Evolutionary conservation across 2,888 invertebrate genomes (phyloP).

Genomic region (Trichopria drosophilae): DNA sequence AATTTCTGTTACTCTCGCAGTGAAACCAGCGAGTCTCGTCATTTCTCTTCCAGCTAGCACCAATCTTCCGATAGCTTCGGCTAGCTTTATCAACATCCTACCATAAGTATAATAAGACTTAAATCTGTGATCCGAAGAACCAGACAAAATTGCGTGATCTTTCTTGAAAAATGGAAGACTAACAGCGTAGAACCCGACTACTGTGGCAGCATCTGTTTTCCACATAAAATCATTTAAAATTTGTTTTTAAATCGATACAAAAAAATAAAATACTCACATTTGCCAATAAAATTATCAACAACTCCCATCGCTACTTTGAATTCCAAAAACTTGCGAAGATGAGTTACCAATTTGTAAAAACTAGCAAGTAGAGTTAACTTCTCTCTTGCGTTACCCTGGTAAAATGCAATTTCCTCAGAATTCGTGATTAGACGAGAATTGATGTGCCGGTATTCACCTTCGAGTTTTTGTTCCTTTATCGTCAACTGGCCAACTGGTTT

Average conservation of each 20-base stretch:
- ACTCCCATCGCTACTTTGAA: constrained; percentile 89
- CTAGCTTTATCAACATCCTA: constrained; percentile 92
- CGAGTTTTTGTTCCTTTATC: constrained; percentile 92
- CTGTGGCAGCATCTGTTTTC: constrained; percentile 84
- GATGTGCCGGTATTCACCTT: constrained; percentile 97
- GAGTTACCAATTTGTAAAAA: constrained; percentile 81
- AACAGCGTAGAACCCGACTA: constrained; percentile 93
- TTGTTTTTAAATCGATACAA: background rate
- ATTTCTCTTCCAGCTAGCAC: constrained; percentile 94
- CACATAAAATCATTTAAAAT: constrained; percentile 16
- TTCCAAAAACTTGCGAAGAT: constrained; percentile 83
- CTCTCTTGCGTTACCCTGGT: constrained; percentile 83
- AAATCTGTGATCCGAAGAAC: constrained; percentile 71
- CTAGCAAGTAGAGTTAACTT: constrained; percentile 84
- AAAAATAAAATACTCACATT: constrained; percentile 2
- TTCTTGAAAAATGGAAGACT: constrained; percentile 89
- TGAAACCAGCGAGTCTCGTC: constrained; percentile 91
- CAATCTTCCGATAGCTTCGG: constrained; percentile 94
- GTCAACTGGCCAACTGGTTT: constrained; percentile 85
- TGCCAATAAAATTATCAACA: too few relatives aligned
- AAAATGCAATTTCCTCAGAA: constrained; percentile 90
- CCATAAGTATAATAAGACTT: constrained; percentile 91
- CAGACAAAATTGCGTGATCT: constrained; percentile 70
- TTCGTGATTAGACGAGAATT: constrained; percentile 96
- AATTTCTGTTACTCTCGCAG: constrained; percentile 88